Percentiles rank a stretch among this genome's conserved stretches.
Conservation (phyloP, 2,888 invertebrate genomes). For the Euplagia quadripunctaria region DNA sequence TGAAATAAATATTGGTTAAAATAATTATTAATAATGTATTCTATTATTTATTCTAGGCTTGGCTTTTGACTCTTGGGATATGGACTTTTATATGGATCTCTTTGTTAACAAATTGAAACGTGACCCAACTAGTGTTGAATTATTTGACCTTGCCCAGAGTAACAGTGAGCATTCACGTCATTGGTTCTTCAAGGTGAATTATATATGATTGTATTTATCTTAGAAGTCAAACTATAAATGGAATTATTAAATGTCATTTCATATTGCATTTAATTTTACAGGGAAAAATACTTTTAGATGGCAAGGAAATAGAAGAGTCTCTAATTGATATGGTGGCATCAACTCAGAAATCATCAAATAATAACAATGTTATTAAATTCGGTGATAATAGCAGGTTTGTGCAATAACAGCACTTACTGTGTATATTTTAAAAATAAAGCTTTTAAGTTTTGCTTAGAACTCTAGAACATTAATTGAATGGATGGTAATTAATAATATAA, state of each 20-base stretch:
- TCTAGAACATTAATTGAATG: background rate
- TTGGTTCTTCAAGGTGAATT: conserved; percentile 96
- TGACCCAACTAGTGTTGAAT: conserved; percentile 98
- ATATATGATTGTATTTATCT: conserved; percentile 13
- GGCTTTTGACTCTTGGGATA: conserved; percentile 97
- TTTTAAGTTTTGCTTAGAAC: background rate
- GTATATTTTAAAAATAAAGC: too few species aligned
- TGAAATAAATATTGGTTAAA: background rate
- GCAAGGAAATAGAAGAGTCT: conserved; percentile 91
- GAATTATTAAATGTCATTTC: background rate
- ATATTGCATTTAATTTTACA: conserved; percentile 60
- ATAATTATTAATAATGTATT: background rate
- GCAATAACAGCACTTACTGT: background rate
- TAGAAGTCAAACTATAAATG: background rate
- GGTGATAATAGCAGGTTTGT: conserved; percentile 97
- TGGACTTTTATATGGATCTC: conserved; percentile 95
- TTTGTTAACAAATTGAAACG: conserved; percentile 94
- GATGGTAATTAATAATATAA: background rate
- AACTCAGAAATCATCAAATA: conserved; percentile 94
- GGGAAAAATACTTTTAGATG: conserved; percentile 95
- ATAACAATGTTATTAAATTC: conserved; percentile 98
- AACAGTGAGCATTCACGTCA: conserved; percentile 99
- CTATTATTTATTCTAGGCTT: conserved; percentile 87
- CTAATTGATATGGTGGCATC: conserved; percentile 97
- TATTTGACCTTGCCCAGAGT: conserved; percentile 99